phyloP scores from a whole-genome alignment of 64 coral and sea anemone genomes.

The Cladopsammia gracilis region DNA sequence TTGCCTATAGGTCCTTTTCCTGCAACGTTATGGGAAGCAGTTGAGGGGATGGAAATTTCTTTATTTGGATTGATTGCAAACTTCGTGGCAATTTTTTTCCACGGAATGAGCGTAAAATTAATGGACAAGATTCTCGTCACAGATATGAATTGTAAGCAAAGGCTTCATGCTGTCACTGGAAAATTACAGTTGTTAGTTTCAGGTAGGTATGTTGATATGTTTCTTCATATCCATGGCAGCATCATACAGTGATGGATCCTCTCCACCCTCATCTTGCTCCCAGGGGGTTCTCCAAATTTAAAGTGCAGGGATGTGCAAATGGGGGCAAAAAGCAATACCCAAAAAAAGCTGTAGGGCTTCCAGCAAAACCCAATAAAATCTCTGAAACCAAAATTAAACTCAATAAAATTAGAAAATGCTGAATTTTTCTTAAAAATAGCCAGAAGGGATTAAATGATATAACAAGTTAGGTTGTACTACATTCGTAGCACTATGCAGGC shows the following conservation, averaged over 20 bases:
- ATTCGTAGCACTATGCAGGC: too few species aligned
- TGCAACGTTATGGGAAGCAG: conserved; percentile 8
- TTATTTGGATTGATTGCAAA: conserved; percentile 71
- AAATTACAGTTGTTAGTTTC: conserved; percentile 77
- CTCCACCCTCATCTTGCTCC: not conserved
- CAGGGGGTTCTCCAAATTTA: too few species aligned
- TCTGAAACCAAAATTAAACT: too few species aligned
- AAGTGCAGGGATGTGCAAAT: too few species aligned
- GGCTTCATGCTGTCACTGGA: conserved; percentile 64
- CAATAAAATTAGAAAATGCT: too few species aligned
- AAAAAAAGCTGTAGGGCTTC: too few species aligned
- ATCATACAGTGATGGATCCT: not conserved
- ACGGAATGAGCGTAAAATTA: conserved; percentile 53
- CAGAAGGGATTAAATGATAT: too few species aligned
- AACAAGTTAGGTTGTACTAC: too few species aligned
- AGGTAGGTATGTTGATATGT: conserved; percentile 38
- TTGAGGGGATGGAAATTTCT: not conserved
- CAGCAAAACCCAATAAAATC: too few species aligned
- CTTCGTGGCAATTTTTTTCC: conserved; percentile 76
- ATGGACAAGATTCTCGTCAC: conserved; percentile 58
- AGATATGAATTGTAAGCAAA: conserved; percentile 69
- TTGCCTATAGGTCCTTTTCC: conserved; percentile 87
- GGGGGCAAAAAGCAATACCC: too few species aligned
- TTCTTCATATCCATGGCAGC: too few species aligned
- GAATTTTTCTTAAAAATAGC: too few species aligned